A percentile compares a stretch with the other conserved stretches of the same genome.
phyloP scores from a whole-genome alignment of 1,140 invertebrate genomes.

The Drosophila ironensis region DNA sequence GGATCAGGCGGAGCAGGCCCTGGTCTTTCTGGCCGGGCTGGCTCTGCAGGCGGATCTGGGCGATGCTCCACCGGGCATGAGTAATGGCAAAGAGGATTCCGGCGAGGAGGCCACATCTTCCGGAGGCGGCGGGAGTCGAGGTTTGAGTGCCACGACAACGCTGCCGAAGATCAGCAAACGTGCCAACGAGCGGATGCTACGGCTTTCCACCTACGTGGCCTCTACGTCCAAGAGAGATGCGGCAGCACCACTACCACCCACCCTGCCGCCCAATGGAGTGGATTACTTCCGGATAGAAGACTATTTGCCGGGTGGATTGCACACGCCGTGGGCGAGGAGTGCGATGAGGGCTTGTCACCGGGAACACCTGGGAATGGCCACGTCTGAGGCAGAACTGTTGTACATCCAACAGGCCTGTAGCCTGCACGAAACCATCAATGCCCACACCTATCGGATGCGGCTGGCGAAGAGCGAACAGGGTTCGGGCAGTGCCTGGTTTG shows the following conservation, averaged over 20 bases:
- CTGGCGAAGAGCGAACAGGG: conserved; percentile 90
- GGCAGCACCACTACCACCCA: conserved; percentile 4
- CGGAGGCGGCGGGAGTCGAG: neutral
- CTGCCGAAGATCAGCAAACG: conserved; percentile 76
- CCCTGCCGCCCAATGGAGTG: neutral
- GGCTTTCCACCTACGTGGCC: conserved; percentile 69
- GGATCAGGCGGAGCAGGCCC: conserved; percentile 86
- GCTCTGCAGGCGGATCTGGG: conserved; percentile 96
- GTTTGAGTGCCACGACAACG: conserved; percentile 57
- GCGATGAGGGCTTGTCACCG: conserved; percentile 85
- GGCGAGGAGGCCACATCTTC: conserved; percentile 6
- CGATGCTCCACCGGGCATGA: conserved; percentile 83
- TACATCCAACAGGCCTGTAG: conserved; percentile 95
- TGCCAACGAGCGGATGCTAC: conserved; percentile 71
- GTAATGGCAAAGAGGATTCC: conserved; percentile 17
- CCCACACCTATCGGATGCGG: conserved; percentile 94
- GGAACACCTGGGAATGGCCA: conserved; percentile 89
- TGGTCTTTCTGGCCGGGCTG: conserved; percentile 91
- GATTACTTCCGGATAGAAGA: conserved; percentile 92
- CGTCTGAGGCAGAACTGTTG: conserved; percentile 90
- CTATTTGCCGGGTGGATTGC: conserved; percentile 86
- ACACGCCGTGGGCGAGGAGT: conserved; percentile 84
- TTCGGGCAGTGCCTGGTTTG: conserved; percentile 88
- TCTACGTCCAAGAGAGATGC: conserved; percentile 38
- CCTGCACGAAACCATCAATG: conserved; percentile 93